Evolutionary conservation across 2,113 vertebrate genomes (phyloP).

Genomic region (Parotia lawesii): DNA sequence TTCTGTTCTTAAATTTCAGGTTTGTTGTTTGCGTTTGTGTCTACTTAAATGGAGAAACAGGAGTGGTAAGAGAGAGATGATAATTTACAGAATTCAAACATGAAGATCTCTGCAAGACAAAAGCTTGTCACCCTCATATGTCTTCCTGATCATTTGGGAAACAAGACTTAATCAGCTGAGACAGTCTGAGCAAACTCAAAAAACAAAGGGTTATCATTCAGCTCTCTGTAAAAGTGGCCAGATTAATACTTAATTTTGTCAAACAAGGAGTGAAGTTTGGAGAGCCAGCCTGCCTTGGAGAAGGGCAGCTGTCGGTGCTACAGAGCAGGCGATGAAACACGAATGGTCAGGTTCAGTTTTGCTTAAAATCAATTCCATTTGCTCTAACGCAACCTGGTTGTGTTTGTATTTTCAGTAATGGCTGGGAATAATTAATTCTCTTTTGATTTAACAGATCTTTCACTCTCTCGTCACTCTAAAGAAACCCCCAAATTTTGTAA

Average conservation of each 20-base stretch:
- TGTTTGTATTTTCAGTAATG: not conserved
- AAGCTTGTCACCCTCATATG: not conserved
- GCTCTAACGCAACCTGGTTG: not conserved
- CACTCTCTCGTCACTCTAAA: not conserved
- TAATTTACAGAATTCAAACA: not conserved
- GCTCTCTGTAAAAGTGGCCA: not conserved
- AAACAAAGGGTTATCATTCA: not conserved
- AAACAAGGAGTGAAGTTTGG: not conserved
- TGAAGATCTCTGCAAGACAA: not conserved
- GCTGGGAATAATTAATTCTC: conserved; percentile 22
- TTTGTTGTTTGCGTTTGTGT: not conserved
- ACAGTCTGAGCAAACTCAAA: not conserved
- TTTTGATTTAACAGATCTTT: not conserved
- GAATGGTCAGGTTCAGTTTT: not conserved
- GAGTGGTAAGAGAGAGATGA: not conserved
- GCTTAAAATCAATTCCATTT: conserved; percentile 43
- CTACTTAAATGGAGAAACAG: not conserved
- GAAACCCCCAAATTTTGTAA: not conserved
- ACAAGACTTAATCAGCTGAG: conserved; percentile 27
- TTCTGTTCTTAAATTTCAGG: not conserved
- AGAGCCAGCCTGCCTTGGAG: not conserved
- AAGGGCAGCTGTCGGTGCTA: not conserved
- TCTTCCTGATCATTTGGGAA: conserved; percentile 15
- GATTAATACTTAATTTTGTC: conserved; percentile 9
- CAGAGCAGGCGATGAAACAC: rapidly evolving